Base-by-base conservation (phyloP, 1,140 invertebrate genomes). In the Rhyacophila brunnea region DNA sequence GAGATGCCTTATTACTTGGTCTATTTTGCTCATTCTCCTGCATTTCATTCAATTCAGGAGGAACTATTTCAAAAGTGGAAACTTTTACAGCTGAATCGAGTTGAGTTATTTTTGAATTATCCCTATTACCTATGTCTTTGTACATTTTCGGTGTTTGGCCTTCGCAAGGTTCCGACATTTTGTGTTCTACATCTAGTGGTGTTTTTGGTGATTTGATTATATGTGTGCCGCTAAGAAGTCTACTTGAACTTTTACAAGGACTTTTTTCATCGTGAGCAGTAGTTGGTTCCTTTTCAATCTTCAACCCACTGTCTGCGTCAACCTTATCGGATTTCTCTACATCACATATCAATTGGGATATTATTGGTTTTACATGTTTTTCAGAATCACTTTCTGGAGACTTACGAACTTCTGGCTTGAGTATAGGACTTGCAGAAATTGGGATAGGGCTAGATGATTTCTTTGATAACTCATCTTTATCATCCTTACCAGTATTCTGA, bases 41-140 rank as follows among this genome's bases (percentile, higher is more conserved):
- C 1, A 52, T 36, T 28, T 60, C 59, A 10, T 56, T 53, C 18
- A 43, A 48, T 36, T 60, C 60, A 14, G 58, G 20, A 40, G 63
- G 32, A 44, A 52, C 42, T n/a, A 47, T 58, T 50, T 66, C 60
- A 49, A 36, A 53, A 9, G 34, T 47, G 18, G 54, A 34, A 34
- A 45, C 28, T 54, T 58, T 75, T 13, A 69, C 70, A 23, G 68
- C 36, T 9, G 73, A 73, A 18, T 75, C 74, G 62, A 75, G 73
- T 66, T 74, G 74, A 32, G 74, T 72, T 62, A 72, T 72, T 58
- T 75, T 74, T 13, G 73, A 74, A 56, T 74, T 75, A 58, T 74
- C 72, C 1, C 73, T 74, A 20, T 71, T 73, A 68, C 52, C 45
- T n/a, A 58, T 0, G 15, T 62, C 50, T 15, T 56, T 32, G 18